Evolutionary conservation across 2,113 vertebrate species (phyloP).

Genomic region (Arizona elegans): DNA sequence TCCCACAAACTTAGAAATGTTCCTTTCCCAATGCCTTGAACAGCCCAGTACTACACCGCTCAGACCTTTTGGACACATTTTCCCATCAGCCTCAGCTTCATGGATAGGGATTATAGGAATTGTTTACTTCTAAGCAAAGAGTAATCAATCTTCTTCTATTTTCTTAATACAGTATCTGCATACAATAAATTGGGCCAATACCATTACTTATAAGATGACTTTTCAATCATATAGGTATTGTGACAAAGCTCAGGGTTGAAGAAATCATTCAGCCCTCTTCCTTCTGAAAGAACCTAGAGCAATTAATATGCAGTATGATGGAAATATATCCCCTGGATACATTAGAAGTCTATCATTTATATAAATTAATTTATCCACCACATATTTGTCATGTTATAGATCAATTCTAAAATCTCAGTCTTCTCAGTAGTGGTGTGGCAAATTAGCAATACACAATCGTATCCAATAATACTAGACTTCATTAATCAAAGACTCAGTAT

Average conservation of each 20-base stretch:
- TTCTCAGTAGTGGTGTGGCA: constrained; percentile 8
- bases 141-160: background rate
- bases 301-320: background rate
- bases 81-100: background rate
- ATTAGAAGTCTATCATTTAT: background rate
- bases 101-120: background rate
- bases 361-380: background rate
- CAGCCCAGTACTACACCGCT: background rate
- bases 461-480: background rate
- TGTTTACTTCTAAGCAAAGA: background rate
- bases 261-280: background rate
- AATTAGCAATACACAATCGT: constrained; percentile 12
- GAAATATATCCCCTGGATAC: background rate
- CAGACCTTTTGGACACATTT: background rate
- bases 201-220: background rate
- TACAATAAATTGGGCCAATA: background rate
- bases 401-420: background rate
- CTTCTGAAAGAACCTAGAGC: background rate
- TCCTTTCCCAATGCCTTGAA: background rate
- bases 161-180: background rate
- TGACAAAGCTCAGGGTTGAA: background rate
- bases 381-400: accelerated
- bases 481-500: background rate
- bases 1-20: too few relatives aligned
- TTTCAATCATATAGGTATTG: background rate